Conservation (phyloP, 2,113 vertebrate species). For the Damaliscus lunatus region DNA sequence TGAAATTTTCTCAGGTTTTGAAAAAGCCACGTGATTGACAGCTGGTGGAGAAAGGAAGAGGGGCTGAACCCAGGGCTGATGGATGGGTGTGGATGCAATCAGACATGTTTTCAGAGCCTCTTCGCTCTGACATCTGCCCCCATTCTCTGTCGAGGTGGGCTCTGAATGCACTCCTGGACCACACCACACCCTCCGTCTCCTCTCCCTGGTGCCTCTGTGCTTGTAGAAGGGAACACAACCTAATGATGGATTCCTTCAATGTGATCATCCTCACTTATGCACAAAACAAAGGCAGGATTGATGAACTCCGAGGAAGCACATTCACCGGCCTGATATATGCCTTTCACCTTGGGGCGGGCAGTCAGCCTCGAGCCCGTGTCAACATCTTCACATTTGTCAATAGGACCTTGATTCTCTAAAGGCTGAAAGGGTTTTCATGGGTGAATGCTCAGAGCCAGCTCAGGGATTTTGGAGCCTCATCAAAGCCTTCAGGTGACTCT, state of each 20-base stretch:
- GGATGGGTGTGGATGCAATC: conserved; percentile 43
- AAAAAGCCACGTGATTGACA: not conserved
- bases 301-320: conserved; percentile 17
- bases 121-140: not conserved
- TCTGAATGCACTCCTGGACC: conserved; percentile 8
- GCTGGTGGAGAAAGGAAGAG: not conserved
- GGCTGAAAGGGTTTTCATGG: conserved; percentile 22
- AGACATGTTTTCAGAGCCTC: conserved; percentile 18
- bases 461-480: conserved; percentile 23
- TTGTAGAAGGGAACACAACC: not conserved
- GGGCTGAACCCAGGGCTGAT: not conserved
- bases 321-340: conserved; percentile 15
- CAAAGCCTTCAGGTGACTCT: conserved; percentile 49
- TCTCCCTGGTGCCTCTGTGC: not conserved
- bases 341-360: conserved; percentile 48
- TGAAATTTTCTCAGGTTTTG: not conserved
- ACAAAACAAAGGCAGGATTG: conserved; percentile 53
- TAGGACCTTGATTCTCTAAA: conserved; percentile 70
- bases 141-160: not conserved
- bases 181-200: not conserved
- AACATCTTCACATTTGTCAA: conserved; percentile 42
- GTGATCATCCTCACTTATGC: conserved; percentile 3
- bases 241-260: conserved; percentile 23
- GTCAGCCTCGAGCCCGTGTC: not conserved
- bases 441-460: conserved; percentile 40